A percentile compares a stretch with the other conserved stretches of the same genome.
phyloP scores from a whole-genome alignment of 2,113 vertebrate species.

The Saiga tatarica region DNA sequence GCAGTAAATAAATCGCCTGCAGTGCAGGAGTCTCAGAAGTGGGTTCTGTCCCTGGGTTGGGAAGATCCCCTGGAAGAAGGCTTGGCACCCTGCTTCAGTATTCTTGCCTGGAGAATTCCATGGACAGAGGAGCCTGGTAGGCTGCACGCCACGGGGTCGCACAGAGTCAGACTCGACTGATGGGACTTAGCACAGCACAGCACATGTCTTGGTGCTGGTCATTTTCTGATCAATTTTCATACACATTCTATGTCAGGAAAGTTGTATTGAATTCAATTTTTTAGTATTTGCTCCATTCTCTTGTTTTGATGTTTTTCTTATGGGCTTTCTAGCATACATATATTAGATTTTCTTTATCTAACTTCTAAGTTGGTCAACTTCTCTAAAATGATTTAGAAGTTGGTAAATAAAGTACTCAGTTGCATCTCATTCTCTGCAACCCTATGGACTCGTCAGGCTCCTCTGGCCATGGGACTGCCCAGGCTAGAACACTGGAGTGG shows the following conservation, averaged over 20 bases:
- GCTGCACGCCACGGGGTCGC: not conserved
- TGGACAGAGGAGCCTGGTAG: not conserved
- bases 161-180: fast-evolving
- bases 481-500: not conserved
- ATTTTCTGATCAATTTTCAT: not conserved
- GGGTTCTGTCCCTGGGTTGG: not conserved
- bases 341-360: not conserved
- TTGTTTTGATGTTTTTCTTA: not conserved
- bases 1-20: not conserved
- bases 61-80: not conserved
- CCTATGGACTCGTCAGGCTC: not conserved
- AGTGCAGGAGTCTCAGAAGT: not conserved
- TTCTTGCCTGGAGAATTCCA: not conserved
- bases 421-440: not conserved
- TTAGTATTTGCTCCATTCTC: not conserved
- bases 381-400: not conserved
- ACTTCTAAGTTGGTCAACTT: not conserved
- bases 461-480: not conserved
- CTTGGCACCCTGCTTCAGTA: not conserved
- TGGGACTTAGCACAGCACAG: not conserved
- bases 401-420: not conserved
- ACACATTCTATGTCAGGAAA: not conserved
- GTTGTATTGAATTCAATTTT: not conserved
- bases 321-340: not conserved
- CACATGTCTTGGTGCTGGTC: not conserved